Base-by-base conservation (phyloP, 2,888 invertebrate species). In the Biston stratarius region DNA sequence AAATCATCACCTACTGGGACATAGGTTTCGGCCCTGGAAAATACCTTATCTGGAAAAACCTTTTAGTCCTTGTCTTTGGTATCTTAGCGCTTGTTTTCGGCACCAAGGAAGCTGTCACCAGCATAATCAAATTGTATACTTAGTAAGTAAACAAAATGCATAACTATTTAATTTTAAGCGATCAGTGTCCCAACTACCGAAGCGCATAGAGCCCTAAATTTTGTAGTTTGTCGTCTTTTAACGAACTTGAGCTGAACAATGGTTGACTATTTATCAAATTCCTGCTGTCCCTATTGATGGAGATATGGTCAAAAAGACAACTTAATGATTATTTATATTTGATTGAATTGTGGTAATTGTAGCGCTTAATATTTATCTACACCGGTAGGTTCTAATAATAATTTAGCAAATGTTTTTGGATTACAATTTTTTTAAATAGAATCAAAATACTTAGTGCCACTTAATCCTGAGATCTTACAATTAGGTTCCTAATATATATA, bases 1-100 rank as follows among this genome's bases (percentile, higher is more conserved):
- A 99, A 91, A 95, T 97, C 6, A 94, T 98, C 70, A 97, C 97
- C 0, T 97, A 95, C 86, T 98, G 98, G 97, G 96, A 97, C 64
- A 95, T 96, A 73, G 97, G 97, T 48, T 97, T 97, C 70, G 97
- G 97, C 7, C 90, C 92, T 52, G 94, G 87, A 73, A 95, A 96
- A 75, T 97, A 96, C 95, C 95, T 97, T 11, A 91, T 97, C 40
- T 94, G 96, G 91, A 99, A 99, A 84, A 97, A 99, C 85, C 69
- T 96, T 14, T 74, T 97, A 0, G 96, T 99, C 10, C 85, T 96
- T 5, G 75, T 96, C 5, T 96, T 98, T 78, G 99, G 98, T 36
- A 48, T 97, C 0, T 90, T 97, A 72, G 98, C 98, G 0, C 95
- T 99, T 66, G 82, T 97, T 60, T 97, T 98, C 78, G 99, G 99